These are phyloP conservation scores for Gallinago solitaria DNA, from an alignment of 2,797 vertebrate species.

Conservation along the genomic window DNA sequence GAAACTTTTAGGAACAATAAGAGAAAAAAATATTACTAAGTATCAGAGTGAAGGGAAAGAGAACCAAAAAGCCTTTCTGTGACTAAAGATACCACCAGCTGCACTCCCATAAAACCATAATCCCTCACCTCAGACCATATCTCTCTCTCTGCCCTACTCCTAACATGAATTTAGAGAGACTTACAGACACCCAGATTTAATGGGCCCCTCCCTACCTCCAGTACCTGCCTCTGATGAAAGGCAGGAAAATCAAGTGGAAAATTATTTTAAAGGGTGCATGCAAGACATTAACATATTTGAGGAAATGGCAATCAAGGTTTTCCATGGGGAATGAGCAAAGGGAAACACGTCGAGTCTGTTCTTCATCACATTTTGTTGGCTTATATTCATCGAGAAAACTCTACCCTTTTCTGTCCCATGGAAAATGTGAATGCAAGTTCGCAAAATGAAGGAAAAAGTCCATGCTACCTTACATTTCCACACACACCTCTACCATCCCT, in stretches of 20 bases:
- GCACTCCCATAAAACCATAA: neutral
- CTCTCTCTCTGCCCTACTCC: neutral
- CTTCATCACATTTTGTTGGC: constrained; percentile 1
- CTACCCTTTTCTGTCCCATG: neutral
- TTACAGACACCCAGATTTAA: constrained; percentile 14
- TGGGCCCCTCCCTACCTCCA: constrained; percentile 28
- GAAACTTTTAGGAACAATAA: neutral
- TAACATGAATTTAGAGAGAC: neutral
- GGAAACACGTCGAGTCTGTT: constrained; percentile 2
- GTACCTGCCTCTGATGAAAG: constrained; percentile 53
- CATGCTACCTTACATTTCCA: neutral
- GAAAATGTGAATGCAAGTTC: neutral
- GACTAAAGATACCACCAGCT: neutral
- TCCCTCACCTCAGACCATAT: neutral
- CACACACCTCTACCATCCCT: neutral
- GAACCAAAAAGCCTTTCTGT: neutral
- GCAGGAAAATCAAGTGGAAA: constrained; percentile 59
- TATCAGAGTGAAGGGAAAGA: neutral
- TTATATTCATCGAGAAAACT: neutral
- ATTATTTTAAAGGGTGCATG: constrained; percentile 40
- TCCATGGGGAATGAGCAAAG: constrained; percentile 14
- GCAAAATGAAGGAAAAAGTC: neutral
- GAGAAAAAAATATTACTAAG: neutral
- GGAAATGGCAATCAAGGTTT: constrained; percentile 54
- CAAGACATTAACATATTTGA: constrained; percentile 43